Percentiles rank a stretch among this genome's conserved stretches.
These are phyloP conservation scores for Choristoneura fumiferana DNA, from an alignment of 1,140 invertebrate genomes.

Conservation along the genomic window DNA sequence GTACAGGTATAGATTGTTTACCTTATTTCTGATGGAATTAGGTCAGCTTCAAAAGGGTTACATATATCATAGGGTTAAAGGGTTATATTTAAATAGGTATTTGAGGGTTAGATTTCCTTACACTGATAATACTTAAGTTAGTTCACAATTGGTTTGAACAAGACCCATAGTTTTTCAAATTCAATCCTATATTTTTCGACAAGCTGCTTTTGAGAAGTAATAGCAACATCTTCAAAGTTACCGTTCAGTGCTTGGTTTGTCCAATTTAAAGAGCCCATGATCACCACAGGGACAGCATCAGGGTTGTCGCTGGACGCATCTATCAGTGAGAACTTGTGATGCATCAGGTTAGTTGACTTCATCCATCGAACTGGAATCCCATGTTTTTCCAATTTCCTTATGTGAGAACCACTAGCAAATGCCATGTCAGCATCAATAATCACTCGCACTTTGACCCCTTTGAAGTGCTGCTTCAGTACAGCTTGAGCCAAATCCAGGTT, in stretches of 20 bases:
- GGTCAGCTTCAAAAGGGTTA: no score
- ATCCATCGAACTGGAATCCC: slow-evolving; percentile 64
- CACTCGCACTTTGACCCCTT: slow-evolving; percentile 56
- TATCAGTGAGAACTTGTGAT: slow-evolving; percentile 66
- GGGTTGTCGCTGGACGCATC: slow-evolving; percentile 37
- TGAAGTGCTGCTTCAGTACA: slow-evolving; percentile 48
- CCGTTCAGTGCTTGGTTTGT: slow-evolving; percentile 62
- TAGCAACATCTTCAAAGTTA: slow-evolving; percentile 63
- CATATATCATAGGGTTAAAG: no score
- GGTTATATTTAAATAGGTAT: no score
- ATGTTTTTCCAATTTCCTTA: slow-evolving; percentile 50
- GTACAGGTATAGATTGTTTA: no score
- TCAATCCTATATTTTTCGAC: slow-evolving; percentile 50
- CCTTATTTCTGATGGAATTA: no score
- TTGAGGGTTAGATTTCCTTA: neutral
- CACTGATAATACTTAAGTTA: neutral
- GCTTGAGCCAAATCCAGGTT: slow-evolving; percentile 53
- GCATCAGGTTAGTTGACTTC: slow-evolving; percentile 66
- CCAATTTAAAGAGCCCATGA: slow-evolving; percentile 67
- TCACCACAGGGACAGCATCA: slow-evolving; percentile 39
- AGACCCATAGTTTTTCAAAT: slow-evolving; percentile 64
- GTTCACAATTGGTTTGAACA: slow-evolving; percentile 61
- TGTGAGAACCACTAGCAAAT: slow-evolving; percentile 46
- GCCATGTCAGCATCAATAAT: slow-evolving; percentile 72
- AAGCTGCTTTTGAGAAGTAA: slow-evolving; percentile 58